phyloP scores from a whole-genome alignment of 2,113 vertebrate species.

The Pampusana beccarii region DNA sequence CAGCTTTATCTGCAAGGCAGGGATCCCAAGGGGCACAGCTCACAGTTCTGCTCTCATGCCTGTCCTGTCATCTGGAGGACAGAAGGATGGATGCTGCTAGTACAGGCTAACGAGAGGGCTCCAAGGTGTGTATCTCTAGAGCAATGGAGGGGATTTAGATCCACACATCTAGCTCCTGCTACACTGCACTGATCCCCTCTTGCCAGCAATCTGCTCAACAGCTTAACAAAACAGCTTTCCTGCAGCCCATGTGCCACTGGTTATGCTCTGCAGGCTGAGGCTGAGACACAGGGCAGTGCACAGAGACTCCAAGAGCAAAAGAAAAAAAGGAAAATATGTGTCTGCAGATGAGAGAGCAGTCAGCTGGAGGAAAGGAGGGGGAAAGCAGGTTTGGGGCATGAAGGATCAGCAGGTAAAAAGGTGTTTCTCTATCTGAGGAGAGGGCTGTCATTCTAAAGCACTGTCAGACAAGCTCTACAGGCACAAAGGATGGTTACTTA shows the following conservation, averaged over 20 bases:
- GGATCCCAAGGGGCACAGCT: background rate
- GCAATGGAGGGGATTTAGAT: background rate
- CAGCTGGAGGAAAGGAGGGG: background rate
- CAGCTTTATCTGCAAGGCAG: background rate
- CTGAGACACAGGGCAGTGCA: background rate
- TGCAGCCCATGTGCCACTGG: background rate
- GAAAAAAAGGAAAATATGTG: fast-evolving
- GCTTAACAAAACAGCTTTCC: background rate
- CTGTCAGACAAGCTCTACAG: background rate
- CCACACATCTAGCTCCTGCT: background rate
- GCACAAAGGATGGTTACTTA: conserved; percentile 61
- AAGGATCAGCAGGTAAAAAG: background rate
- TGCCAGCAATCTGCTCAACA: background rate
- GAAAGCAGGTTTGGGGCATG: background rate
- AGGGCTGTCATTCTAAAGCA: background rate
- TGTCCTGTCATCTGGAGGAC: background rate
- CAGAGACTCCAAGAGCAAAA: background rate
- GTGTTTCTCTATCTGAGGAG: background rate
- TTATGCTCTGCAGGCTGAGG: background rate
- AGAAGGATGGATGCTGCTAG: background rate
- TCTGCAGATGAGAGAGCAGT: background rate
- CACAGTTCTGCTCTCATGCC: background rate
- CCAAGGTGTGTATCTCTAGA: background rate
- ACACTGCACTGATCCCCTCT: background rate
- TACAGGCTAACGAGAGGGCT: background rate